Base-by-base conservation (phyloP, 2,888 invertebrate genomes). In the Glomeris marginata region DNA sequence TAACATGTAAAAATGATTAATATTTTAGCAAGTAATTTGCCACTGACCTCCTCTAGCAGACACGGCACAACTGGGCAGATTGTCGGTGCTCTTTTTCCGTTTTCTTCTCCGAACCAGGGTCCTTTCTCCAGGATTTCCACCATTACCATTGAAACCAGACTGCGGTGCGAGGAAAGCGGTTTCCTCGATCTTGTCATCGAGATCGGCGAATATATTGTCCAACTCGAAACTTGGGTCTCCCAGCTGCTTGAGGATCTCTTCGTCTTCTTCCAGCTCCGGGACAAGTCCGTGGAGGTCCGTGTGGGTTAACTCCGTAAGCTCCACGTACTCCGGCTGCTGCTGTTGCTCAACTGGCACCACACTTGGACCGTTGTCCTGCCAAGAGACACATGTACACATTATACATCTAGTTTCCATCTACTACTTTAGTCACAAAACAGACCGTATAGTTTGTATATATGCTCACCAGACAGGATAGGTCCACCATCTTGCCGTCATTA, bases 401-500 rank as follows among this genome's bases (percentile, higher is more conserved):
- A 28, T 28, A 28, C 3, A 28, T 28, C 28, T 28, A 28, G 4
- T 28, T 5, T 8, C 3, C 28, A 28, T 5, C 3, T 28, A 28
- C 28, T 28, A 28, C 28, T 28, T 8, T 28, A 3, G 3, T 28
- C 28, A 28, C 8, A 28, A 28, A 5, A 28, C 28, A 28, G 28
- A 8, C 4, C 8, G 28, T n/a, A n/a, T n/a, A n/a, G n/a, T n/a
- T n/a, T n/a, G n/a, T n/a, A n/a, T n/a, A n/a, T 15, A 46, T 54
- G 65, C 66, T 67, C 66, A 85, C 87, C 77, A 88, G 77, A 73
- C 87, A 87, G 61, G 85, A 81, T 66, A 88, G 76, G 68, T 88
- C 88, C 64, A 87, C 86, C 80, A 88, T 86, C 71, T 86, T 87
- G 69, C 86, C 86, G 74, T 88, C 88, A 73, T 86, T 87, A 75